Evolutionary conservation across 1,140 invertebrate genomes (phyloP), one percentile per base, ranked within the genome.

Genomic region (Lineus longissimus): DNA sequence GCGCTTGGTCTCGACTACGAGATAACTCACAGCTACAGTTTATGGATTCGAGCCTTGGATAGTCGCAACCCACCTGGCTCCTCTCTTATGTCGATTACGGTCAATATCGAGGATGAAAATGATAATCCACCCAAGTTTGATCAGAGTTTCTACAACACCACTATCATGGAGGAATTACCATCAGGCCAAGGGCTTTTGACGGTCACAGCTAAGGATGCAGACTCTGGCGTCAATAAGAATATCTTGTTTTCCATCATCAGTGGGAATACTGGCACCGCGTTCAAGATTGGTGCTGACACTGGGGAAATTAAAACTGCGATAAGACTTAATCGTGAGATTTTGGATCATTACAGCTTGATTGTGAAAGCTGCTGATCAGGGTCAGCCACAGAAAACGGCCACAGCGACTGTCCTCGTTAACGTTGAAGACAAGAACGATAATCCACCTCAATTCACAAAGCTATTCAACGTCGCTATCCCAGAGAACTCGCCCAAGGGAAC

Each of bases 351-450:
- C 81, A 87, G 90, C 65, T 79, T 98, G 23, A 86, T 89, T 1
- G 88, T 98, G 0, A 89, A 92, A 81, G 94, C 93, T 2, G 82
- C 89, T 1, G 95, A 98, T 80, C 87, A 92, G 74, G 76, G 76
- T 17, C 43, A 47, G n/a, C 60, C 59, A n/a, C 43, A 31, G 22
- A 64, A 57, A 41, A 90, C 91, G 0, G 92, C 94, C 9, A 90
- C 90, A 0, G 88, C 93, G 0, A 93, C 90, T 30, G 90, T 97
- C 0, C 73, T 92, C 17, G 85, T 97, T 0, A 91, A 88, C 4
- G 87, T 97, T 17, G 76, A 90, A 19, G 94, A 97, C 75, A 94
- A 94, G 79, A 97, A 98, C 81, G 95, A 98, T 78, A 95, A 96
- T 80, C 91, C 92, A 11, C 94, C 95, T 0, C 85, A 90, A 64